Conservation (phyloP, 2,888 invertebrate species). For the Nematopogon swammerdamellus region DNA sequence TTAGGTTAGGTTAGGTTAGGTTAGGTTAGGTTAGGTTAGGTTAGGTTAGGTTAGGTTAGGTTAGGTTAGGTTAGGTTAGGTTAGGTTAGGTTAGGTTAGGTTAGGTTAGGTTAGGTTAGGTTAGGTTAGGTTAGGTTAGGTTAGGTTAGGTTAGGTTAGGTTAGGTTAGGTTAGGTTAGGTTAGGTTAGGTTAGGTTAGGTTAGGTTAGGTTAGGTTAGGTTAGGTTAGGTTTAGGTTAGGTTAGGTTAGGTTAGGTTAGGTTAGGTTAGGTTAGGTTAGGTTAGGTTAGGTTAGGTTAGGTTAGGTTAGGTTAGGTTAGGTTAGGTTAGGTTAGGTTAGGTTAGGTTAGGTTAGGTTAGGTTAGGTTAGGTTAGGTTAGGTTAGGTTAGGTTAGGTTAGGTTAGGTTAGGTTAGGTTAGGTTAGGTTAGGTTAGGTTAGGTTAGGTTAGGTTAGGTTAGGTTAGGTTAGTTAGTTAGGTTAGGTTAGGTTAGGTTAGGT, state of each 20-base stretch:
- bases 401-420: conserved; percentile 11
- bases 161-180: conserved; percentile 9
- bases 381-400: conserved; percentile 11
- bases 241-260: conserved; percentile 9
- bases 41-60: conserved; percentile 10
- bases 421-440: conserved; percentile 12
- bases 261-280: conserved; percentile 9
- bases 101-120: conserved; percentile 9
- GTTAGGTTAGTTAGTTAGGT: conserved; percentile 11
- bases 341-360: conserved; percentile 9
- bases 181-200: conserved; percentile 9
- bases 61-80: conserved; percentile 7
- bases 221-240: no score
- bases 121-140: conserved; percentile 9
- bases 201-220: conserved; percentile 9
- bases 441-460: conserved; percentile 12
- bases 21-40: conserved; percentile 10
- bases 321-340: conserved; percentile 9
- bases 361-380: conserved; percentile 11
- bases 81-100: conserved; percentile 9
- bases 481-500: conserved; percentile 12
- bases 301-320: conserved; percentile 5
- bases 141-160: conserved; percentile 9
- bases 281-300: conserved; percentile 8
- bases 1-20: conserved; percentile 3